phyloP scores from a whole-genome alignment of 2,888 invertebrate species.

The Seladonia tumulorum region DNA sequence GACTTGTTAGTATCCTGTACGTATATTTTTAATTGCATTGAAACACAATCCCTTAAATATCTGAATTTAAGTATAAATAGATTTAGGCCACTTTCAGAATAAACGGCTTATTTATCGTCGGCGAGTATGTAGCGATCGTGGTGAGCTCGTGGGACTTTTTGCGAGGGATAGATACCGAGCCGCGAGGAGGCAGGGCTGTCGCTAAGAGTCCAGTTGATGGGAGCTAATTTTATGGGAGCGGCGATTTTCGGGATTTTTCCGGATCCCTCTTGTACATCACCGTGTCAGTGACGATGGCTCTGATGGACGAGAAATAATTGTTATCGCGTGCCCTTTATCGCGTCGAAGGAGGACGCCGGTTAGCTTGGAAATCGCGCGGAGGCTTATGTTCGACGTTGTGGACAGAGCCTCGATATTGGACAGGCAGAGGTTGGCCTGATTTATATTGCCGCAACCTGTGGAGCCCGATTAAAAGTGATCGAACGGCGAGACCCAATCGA shows the following conservation, averaged over 20 bases:
- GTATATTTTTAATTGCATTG: too few relatives aligned
- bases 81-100: too few relatives aligned
- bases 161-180: background rate
- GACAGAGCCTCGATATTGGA: slow-evolving; percentile 59
- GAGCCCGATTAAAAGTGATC: slow-evolving; percentile 41
- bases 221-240: background rate
- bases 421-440: slow-evolving; percentile 54
- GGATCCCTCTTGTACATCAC: background rate
- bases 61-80: too few relatives aligned
- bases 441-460: slow-evolving; percentile 64
- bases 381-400: slow-evolving; percentile 40
- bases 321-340: slow-evolving; percentile 9
- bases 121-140: too few relatives aligned
- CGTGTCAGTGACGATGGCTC: background rate
- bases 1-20: too few relatives aligned
- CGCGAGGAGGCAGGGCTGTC: background rate
- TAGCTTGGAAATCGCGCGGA: slow-evolving; percentile 13
- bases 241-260: background rate
- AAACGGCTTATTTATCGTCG: too few relatives aligned
- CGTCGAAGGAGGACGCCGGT: background rate
- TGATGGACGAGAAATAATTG: background rate
- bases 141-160: background rate
- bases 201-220: background rate
- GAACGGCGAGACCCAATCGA: background rate
- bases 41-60: too few relatives aligned